phyloP scores from a whole-genome alignment of 2,797 vertebrate genomes.

The Capromys pilorides region DNA sequence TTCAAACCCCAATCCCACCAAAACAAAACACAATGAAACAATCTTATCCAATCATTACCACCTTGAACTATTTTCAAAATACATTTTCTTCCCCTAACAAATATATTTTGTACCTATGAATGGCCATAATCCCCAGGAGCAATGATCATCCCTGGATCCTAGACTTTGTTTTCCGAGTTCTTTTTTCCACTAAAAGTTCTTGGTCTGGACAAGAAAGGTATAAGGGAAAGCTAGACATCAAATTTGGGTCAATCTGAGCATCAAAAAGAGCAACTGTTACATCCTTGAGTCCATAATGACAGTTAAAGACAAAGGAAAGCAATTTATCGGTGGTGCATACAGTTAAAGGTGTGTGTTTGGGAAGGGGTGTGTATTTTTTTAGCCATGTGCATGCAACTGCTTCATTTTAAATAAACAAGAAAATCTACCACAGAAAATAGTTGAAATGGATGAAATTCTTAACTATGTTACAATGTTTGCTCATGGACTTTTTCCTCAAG shows the following conservation, averaged over 20 bases:
- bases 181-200: neutral
- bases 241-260: neutral
- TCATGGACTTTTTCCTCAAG: neutral
- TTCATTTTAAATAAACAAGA: constrained; percentile 50
- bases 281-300: neutral
- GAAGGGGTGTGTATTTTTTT: neutral
- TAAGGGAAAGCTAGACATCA: neutral
- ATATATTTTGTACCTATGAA: neutral
- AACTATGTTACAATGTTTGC: neutral
- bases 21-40: too few species aligned
- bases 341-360: neutral
- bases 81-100: neutral
- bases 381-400: neutral
- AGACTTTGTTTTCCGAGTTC: constrained; percentile 20
- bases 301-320: constrained; percentile 1
- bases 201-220: neutral
- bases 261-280: neutral
- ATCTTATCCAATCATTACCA: neutral
- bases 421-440: neutral
- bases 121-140: neutral
- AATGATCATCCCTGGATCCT: neutral
- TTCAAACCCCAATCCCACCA: too few species aligned
- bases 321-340: neutral
- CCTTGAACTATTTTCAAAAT: neutral
- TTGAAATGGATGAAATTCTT: neutral